Conservation (phyloP, 2,888 invertebrate genomes). For the Trichogramma dendrolimi region DNA sequence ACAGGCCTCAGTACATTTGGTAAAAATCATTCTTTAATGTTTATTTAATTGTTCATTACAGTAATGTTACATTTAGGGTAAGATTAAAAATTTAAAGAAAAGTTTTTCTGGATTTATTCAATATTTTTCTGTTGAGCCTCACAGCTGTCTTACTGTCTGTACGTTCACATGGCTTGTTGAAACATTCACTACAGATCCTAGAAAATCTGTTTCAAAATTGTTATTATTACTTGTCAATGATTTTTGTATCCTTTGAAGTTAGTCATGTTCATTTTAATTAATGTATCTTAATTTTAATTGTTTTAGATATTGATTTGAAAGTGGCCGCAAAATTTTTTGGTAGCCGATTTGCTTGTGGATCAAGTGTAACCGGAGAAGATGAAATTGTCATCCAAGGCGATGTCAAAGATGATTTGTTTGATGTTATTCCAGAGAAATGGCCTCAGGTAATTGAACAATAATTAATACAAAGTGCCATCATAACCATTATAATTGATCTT, state of each 20-base stretch:
- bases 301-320: constrained; percentile 90
- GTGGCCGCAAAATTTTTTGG: constrained; percentile 97
- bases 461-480: not conserved
- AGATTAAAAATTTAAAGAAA: no score
- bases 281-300: constrained; percentile 30
- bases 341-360: constrained; percentile 97
- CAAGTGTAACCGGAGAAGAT: constrained; percentile 96
- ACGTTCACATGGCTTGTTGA: no score
- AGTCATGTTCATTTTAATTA: constrained; percentile 12
- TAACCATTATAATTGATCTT: not conserved
- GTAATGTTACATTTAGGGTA: no score
- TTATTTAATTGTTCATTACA: constrained; percentile 7
- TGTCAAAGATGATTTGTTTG: constrained; percentile 96
- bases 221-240: not conserved
- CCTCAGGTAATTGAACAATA: constrained; percentile 64
- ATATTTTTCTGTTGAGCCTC: no score
- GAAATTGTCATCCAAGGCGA: constrained; percentile 99
- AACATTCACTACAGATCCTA: not conserved
- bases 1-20: constrained; percentile 93
- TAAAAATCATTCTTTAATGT: constrained; percentile 45
- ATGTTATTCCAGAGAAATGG: constrained; percentile 98
- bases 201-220: not conserved
- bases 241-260: not conserved
- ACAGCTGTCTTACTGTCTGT: no score
- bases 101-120: no score